Evolutionary conservation across 2,797 vertebrate genomes (phyloP).

Genomic region (Leptoclinus maculatus): DNA sequence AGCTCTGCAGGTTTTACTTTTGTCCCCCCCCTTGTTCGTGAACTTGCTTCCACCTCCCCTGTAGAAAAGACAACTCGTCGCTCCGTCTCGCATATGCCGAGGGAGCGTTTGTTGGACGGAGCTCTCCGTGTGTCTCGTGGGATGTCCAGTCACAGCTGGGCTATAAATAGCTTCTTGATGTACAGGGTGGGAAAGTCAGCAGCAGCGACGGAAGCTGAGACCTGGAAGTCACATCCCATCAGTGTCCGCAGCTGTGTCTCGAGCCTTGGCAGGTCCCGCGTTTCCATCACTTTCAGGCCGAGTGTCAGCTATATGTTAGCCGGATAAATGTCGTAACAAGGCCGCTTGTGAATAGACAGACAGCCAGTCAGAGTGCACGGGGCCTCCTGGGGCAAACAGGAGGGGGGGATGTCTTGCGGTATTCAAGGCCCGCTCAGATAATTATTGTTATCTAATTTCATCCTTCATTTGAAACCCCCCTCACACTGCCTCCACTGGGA

Average conservation of each 20-base stretch:
- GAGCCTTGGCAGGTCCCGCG: conserved; percentile 59
- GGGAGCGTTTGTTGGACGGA: conserved; percentile 59
- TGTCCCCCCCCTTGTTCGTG: not conserved
- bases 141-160: conserved; percentile 81
- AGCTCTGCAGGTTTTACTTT: not conserved
- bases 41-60: not conserved
- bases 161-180: conserved; percentile 84
- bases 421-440: conserved; percentile 50
- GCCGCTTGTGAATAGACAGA: conserved; percentile 47
- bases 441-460: conserved; percentile 73
- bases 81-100: conserved; percentile 27
- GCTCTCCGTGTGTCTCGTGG: conserved; percentile 70
- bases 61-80: not conserved
- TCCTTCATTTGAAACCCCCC: conserved; percentile 51
- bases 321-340: conserved; percentile 37
- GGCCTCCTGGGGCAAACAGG: conserved; percentile 53
- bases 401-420: conserved; percentile 38
- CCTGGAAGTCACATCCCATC: conserved; percentile 81
- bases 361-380: conserved; percentile 37
- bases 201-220: conserved; percentile 81
- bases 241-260: conserved; percentile 75
- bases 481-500: conserved; percentile 44
- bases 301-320: conserved; percentile 38
- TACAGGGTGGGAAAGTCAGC: conserved; percentile 85
- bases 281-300: conserved; percentile 50